Evolutionary conservation across 2,797 vertebrate species (phyloP).

Genomic region (Antennarius maculatus): DNA sequence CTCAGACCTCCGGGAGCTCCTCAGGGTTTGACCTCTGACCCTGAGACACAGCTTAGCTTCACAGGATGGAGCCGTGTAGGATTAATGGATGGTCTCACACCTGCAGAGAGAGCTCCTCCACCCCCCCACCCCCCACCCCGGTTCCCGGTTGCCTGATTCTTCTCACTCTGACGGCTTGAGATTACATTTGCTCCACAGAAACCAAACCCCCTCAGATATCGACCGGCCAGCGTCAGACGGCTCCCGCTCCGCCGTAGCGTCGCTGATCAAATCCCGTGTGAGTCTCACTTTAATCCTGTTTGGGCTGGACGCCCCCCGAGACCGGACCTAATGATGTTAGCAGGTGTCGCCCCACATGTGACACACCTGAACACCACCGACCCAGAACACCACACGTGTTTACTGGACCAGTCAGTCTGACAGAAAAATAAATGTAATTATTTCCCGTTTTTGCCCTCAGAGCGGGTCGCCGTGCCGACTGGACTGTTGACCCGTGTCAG

Average conservation of each 20-base stretch:
- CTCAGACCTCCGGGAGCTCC: too few species aligned
- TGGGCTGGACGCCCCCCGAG: slow-evolving; percentile 51
- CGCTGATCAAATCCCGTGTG: slow-evolving; percentile 38
- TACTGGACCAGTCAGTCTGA: not conserved
- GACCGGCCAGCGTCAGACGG: slow-evolving; percentile 41
- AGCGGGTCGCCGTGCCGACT: not conserved
- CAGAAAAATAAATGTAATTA: not conserved
- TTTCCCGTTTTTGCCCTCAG: too few species aligned
- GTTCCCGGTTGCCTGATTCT: slow-evolving; percentile 22
- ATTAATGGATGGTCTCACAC: too few species aligned
- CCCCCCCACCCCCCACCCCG: too few species aligned
- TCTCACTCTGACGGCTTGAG: slow-evolving; percentile 18
- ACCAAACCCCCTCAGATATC: slow-evolving; percentile 44
- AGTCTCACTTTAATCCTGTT: slow-evolving; percentile 46
- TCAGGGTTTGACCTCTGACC: too few species aligned
- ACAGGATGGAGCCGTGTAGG: too few species aligned
- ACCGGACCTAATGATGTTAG: slow-evolving; percentile 42
- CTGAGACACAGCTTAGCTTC: too few species aligned
- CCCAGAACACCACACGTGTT: not conserved
- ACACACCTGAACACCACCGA: not conserved
- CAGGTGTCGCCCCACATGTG: slow-evolving; percentile 37
- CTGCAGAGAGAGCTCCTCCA: not conserved
- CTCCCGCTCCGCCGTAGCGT: slow-evolving; percentile 35
- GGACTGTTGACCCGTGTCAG: not conserved
- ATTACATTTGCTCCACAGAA: slow-evolving; percentile 34